Evolutionary conservation across 2,113 vertebrate genomes (phyloP).

Genomic region (Plotosus lineatus): DNA sequence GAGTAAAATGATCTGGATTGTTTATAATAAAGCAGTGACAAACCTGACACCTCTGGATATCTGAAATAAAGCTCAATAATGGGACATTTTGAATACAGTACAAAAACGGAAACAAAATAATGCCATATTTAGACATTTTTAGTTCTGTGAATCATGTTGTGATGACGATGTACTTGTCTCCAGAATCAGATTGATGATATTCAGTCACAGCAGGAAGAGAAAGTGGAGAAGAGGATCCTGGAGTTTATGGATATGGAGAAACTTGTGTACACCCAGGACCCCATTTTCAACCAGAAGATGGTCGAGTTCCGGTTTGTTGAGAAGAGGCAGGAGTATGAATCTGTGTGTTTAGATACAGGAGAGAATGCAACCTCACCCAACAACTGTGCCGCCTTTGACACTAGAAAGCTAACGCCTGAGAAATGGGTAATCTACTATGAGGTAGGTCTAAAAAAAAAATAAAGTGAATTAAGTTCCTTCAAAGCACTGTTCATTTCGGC

Average conservation of each 20-base stretch:
- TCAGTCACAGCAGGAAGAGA: slow-evolving; percentile 42
- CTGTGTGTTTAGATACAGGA: slow-evolving; percentile 34
- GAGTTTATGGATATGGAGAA: slow-evolving; percentile 55
- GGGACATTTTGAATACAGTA: neutral
- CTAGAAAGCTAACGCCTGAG: slow-evolving; percentile 45
- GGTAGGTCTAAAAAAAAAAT: slow-evolving; percentile 29
- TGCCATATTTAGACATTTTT: neutral
- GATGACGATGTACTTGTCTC: neutral
- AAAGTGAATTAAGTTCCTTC: neutral
- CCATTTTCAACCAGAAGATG: slow-evolving; percentile 46
- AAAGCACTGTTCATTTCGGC: neutral
- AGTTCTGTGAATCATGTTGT: neutral
- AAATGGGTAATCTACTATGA: slow-evolving; percentile 52
- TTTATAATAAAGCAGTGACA: neutral
- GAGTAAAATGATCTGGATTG: slow-evolving; percentile 12
- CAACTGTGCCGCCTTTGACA: slow-evolving; percentile 47
- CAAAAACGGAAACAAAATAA: neutral
- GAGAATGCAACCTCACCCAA: slow-evolving; percentile 42
- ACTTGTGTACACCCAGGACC: slow-evolving; percentile 54
- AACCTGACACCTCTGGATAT: neutral
- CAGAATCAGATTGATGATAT: slow-evolving; percentile 52
- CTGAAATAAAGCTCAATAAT: neutral
- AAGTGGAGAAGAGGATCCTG: slow-evolving; percentile 48
- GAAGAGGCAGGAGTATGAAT: slow-evolving; percentile 33
- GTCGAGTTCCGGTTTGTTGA: slow-evolving; percentile 43